Evolutionary conservation across 2,888 invertebrate species (phyloP).

Genomic region (Metopia argyrocephala): DNA sequence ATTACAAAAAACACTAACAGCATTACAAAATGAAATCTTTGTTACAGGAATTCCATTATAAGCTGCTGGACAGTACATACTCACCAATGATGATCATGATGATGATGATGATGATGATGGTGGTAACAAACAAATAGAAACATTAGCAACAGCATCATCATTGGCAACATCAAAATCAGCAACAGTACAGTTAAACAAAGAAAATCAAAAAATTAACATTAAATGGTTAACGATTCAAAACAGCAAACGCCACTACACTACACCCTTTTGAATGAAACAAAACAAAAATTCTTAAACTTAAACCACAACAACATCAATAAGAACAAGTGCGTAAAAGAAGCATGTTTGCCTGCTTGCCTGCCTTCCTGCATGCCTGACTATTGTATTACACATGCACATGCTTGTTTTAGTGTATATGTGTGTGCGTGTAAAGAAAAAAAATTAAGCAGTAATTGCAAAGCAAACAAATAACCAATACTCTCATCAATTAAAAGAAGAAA

Average conservation of each 20-base stretch:
- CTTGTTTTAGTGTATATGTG: constrained; percentile 8
- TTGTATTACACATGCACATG: neutral
- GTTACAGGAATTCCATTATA: neutral
- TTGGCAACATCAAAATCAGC: constrained; percentile 32
- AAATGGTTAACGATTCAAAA: constrained; percentile 40
- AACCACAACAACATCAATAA: constrained; percentile 55
- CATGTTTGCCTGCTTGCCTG: constrained; percentile 1
- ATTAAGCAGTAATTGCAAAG: constrained; percentile 27
- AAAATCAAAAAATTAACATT: constrained; percentile 69
- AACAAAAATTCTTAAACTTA: constrained; percentile 45
- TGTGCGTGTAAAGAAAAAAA: neutral
- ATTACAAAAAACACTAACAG: neutral
- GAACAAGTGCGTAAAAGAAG: neutral
- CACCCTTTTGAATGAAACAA: neutral
- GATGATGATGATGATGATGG: neutral
- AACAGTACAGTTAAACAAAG: constrained; percentile 31
- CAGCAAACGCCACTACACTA: constrained; percentile 62
- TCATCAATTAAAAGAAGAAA: constrained; percentile 24
- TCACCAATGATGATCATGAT: neutral
- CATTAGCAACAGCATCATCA: constrained; percentile 26
- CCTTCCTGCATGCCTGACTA: neutral
- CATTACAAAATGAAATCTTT: constrained; percentile 10
- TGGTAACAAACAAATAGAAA: constrained; percentile 16
- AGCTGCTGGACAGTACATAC: neutral
- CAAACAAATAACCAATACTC: constrained; percentile 30